Evolutionary conservation across 2,888 invertebrate genomes (phyloP).

Genomic region (Griposia aprilina): DNA sequence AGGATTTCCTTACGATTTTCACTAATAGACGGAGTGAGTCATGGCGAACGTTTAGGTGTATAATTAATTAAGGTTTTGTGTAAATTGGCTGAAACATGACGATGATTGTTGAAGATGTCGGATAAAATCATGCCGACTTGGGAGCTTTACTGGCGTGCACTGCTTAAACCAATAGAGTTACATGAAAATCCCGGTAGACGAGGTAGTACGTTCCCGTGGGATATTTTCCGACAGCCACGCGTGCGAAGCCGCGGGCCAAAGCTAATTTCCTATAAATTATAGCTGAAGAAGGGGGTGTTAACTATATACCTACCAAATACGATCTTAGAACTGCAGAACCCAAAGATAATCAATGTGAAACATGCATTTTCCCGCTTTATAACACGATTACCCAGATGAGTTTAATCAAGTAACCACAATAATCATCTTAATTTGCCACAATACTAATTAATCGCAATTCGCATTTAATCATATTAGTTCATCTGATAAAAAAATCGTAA

Average conservation of each 20-base stretch:
- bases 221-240: neutral
- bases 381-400: conserved; percentile 5
- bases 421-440: neutral
- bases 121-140: neutral
- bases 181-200: neutral
- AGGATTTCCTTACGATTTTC: too few species aligned
- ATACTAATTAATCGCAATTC: neutral
- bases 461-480: neutral
- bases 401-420: conserved; percentile 25
- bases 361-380: conserved; percentile 3
- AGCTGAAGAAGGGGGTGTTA: neutral
- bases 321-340: conserved; percentile 28
- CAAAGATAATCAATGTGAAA: neutral
- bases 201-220: neutral
- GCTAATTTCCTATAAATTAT: neutral
- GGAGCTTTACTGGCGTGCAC: neutral
- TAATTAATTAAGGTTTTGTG: neutral
- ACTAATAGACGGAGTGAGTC: too few species aligned
- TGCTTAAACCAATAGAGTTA: neutral
- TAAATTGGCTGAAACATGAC: neutral
- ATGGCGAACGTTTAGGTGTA: too few species aligned
- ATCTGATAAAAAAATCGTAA: neutral
- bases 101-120: neutral
- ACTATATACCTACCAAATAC: neutral
- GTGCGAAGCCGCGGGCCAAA: neutral